Base-by-base conservation (phyloP, 2,888 invertebrate genomes). In the Notocelia uddmanniana region DNA sequence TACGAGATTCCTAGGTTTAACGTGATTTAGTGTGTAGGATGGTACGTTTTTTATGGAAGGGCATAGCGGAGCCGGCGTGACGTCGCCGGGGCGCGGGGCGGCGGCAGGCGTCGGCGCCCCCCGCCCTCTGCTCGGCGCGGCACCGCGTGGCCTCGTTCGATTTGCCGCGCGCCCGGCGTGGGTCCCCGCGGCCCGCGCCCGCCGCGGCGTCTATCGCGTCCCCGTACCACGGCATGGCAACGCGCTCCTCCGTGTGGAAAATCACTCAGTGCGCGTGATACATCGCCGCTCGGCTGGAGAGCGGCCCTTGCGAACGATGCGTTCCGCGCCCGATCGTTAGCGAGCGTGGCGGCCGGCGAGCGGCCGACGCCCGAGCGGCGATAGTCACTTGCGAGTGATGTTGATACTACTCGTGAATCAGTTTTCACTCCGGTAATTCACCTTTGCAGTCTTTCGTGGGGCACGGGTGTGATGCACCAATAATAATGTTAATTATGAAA, bases 1-100 rank as follows among this genome's bases (percentile, higher is more conserved):
- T 88, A 88, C 90, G 93, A 93, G 92, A 93, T 93, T 93, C 88
- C 87, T 93, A 93, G 93, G 91, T 91, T 92, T 90, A 45, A 87
- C 88, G 85, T 87, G 86, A 87, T 89, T 89, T 91, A 92, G 90
- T 88, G 87, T 87, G 87, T 92, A 92, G 91, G 88, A 88, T 87
- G 75, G 85, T 87, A 89, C 87, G 86, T 88, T 90, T 89, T 89
- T 87, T 89, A 90, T 85, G 87, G 87, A 87, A 88, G 85, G 89
- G 68, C 67, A 69, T 64, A 68, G 66, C 55, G 70, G 68, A 69
- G 73, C 67, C 67, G 48, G 71, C 66, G 67, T 67, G 71, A 60
- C 67, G 71, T 52, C n/a, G 55, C 78, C 81, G 82, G 81, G 85
- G 82, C 75, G 78, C 74, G 76, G 79, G 80, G 81, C 83, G 82